Percentiles rank a stretch among this genome's conserved stretches.
phyloP scores from a whole-genome alignment of 2,113 vertebrate species.

The Phylloscopus whistleri region DNA sequence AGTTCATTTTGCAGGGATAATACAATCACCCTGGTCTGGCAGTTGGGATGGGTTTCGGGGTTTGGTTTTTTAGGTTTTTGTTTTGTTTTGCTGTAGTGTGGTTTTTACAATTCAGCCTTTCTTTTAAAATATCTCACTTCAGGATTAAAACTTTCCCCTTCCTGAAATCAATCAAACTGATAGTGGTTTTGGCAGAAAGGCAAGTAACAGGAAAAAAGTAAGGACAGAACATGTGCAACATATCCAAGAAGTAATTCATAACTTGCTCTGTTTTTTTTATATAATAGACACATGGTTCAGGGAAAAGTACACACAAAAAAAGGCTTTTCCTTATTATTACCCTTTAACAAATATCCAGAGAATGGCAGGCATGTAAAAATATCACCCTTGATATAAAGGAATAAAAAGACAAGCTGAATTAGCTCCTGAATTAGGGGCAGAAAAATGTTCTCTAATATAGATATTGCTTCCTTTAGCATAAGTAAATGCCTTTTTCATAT shows the following conservation, averaged over 20 bases:
- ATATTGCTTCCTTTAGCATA: neutral
- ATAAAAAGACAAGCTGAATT: neutral
- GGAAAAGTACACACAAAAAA: neutral
- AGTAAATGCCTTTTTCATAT: neutral
- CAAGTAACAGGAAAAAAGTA: neutral
- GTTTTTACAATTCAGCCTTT: neutral
- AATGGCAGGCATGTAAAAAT: neutral
- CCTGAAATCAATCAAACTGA: slow-evolving; percentile 22
- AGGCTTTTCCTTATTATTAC: neutral
- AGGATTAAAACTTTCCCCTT: slow-evolving; percentile 2
- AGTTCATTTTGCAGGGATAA: neutral
- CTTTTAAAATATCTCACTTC: neutral
- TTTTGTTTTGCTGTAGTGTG: neutral
- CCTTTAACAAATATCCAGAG: neutral
- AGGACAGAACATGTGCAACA: neutral
- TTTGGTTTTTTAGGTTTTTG: neutral
- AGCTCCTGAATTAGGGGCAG: neutral
- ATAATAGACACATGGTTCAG: neutral
- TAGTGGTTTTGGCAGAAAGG: slow-evolving; percentile 8
- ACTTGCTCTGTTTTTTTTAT: neutral
- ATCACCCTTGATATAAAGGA: neutral
- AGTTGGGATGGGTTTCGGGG: neutral
- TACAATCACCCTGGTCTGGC: neutral
- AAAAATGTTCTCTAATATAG: neutral
- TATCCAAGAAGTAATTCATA: neutral